phyloP scores from a whole-genome alignment of 2,113 vertebrate genomes.

The Edolisoma coerulescens region DNA sequence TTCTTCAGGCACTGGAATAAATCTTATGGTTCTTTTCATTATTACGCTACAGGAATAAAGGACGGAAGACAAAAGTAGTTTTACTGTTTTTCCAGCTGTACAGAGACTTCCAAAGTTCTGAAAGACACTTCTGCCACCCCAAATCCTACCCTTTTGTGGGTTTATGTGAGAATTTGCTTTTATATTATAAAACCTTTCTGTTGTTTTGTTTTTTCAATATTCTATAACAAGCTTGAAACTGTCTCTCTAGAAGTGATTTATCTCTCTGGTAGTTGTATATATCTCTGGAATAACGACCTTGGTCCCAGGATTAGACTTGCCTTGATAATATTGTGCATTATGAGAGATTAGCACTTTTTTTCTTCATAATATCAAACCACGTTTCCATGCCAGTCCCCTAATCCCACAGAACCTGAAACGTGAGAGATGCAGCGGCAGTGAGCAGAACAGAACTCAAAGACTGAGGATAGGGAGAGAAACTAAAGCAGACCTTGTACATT shows the following conservation, averaged over 20 bases:
- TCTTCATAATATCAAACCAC: neutral
- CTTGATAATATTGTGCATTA: neutral
- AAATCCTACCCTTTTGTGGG: neutral
- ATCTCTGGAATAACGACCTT: neutral
- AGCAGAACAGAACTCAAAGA: neutral
- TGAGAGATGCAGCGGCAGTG: fast-evolving
- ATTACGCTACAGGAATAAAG: neutral
- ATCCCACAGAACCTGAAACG: neutral
- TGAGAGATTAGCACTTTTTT: neutral
- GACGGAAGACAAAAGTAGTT: neutral
- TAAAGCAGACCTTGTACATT: neutral
- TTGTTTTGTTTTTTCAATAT: neutral
- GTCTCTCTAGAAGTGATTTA: neutral
- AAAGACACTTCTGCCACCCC: neutral
- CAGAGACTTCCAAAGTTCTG: neutral
- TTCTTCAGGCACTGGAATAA: neutral
- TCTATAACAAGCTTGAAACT: neutral
- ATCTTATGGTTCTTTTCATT: neutral
- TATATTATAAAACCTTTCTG: neutral
- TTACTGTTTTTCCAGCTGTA: neutral
- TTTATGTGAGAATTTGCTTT: neutral
- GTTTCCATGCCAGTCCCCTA: neutral
- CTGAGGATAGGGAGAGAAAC: neutral
- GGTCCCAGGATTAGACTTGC: neutral
- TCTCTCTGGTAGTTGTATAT: neutral